Conservation (phyloP, 2,888 invertebrate genomes). For the Drosophila rubida region DNA sequence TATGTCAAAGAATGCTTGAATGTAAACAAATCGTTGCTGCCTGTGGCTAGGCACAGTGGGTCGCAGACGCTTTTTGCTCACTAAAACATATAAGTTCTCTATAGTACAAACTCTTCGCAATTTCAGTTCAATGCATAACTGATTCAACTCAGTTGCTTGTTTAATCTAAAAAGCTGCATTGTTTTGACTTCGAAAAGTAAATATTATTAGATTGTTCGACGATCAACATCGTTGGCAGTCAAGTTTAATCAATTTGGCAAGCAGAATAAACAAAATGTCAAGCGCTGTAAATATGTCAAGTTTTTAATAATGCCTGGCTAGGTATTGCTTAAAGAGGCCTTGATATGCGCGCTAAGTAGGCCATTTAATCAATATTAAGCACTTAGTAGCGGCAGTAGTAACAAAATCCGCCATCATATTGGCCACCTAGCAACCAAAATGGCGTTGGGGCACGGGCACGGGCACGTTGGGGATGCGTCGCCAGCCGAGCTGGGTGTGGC, state of each 20-base stretch:
- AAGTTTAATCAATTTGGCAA: neutral
- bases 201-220: neutral
- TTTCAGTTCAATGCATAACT: too few species aligned
- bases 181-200: too few species aligned
- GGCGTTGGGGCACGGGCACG: too few species aligned
- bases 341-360: neutral
- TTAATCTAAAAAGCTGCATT: too few species aligned
- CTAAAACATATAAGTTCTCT: too few species aligned
- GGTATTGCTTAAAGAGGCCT: neutral
- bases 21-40: constrained; percentile 54
- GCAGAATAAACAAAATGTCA: neutral
- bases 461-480: too few species aligned
- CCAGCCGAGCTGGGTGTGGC: too few species aligned
- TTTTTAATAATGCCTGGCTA: neutral
- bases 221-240: neutral
- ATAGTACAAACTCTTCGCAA: too few species aligned
- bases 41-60: constrained; percentile 36
- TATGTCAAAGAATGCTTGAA: constrained; percentile 55
- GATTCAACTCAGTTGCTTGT: too few species aligned
- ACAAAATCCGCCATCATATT: constrained; percentile 2
- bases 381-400: neutral
- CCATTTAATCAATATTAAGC: constrained; percentile 10
- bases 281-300: neutral
- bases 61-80: neutral
- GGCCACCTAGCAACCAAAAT: constrained; percentile 2